phyloP scores from a whole-genome alignment of 2,113 vertebrate genomes.

The Xenus cinereus region DNA sequence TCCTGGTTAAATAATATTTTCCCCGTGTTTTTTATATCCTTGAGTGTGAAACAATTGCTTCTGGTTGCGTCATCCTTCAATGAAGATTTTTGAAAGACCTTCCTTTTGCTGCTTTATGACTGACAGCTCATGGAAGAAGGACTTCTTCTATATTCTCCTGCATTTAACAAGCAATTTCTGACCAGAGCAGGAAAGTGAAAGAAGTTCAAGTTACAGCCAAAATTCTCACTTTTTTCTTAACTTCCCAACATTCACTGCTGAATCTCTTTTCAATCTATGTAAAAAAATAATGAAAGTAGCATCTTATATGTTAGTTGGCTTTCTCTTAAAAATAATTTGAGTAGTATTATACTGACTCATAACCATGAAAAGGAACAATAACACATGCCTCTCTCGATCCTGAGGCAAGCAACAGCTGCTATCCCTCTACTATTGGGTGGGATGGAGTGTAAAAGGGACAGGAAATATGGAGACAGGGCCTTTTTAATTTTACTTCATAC shows the following conservation, averaged over 20 bases:
- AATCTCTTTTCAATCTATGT: not conserved
- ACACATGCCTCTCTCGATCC: not conserved
- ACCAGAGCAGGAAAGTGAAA: not conserved
- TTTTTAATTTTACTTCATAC: not conserved
- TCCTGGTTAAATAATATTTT: not conserved
- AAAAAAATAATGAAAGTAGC: not conserved
- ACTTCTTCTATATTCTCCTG: not conserved
- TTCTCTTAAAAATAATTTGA: not conserved
- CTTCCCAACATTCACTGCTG: not conserved
- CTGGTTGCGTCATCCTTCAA: not conserved
- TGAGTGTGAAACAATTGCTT: not conserved
- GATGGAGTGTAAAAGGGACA: not conserved
- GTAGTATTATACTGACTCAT: not conserved
- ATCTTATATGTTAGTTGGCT: not conserved
- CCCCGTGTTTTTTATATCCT: not conserved
- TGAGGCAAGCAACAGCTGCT: not conserved
- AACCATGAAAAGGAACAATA: not conserved
- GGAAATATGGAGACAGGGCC: not conserved
- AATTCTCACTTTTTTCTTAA: not conserved
- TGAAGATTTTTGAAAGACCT: not conserved
- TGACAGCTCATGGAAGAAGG: not conserved
- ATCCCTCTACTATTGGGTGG: not conserved
- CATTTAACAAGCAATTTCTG: not conserved
- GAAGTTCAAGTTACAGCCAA: not conserved
- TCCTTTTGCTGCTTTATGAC: not conserved